phyloP scores from a whole-genome alignment of 2,113 vertebrate genomes.

The Coregonus clupeaformis region DNA sequence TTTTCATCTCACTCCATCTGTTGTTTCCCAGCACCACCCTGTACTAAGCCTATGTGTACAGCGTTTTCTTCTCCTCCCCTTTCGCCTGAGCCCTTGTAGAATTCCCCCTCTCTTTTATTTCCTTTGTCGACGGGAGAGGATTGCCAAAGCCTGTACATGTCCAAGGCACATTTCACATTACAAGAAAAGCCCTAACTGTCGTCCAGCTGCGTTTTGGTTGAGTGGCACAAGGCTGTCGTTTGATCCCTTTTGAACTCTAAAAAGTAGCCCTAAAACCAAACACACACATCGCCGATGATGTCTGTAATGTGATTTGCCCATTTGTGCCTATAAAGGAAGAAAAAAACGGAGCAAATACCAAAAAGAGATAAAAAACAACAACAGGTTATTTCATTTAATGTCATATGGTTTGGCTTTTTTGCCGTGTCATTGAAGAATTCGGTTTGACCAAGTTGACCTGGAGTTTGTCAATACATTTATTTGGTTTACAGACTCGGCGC shows the following conservation, averaged over 20 bases:
- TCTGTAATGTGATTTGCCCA: conserved; percentile 11
- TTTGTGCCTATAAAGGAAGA: not conserved
- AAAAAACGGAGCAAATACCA: not conserved
- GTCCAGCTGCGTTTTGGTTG: conserved; percentile 29
- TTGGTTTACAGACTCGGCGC: not conserved
- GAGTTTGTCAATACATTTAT: no score
- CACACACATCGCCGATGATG: conserved; percentile 9
- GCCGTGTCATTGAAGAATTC: no score
- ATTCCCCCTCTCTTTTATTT: conserved; percentile 54
- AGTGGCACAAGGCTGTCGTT: conserved; percentile 7
- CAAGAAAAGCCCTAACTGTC: conserved; percentile 11
- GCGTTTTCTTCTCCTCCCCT: conserved; percentile 48
- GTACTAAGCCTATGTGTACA: conserved; percentile 62
- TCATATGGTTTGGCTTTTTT: no score
- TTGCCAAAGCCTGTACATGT: conserved; percentile 27
- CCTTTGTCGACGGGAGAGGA: conserved; percentile 29
- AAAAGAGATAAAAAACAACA: no score
- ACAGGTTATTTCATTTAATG: no score
- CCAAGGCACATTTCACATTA: conserved; percentile 19
- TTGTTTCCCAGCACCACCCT: conserved; percentile 71
- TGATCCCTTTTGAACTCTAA: conserved; percentile 26
- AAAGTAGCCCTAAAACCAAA: conserved; percentile 17
- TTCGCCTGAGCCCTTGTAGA: conserved; percentile 39
- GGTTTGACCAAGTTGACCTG: no score
- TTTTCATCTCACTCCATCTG: conserved; percentile 75